Evolutionary conservation across 1,140 invertebrate species (phyloP).

Genomic region (Lethrus apterus): DNA sequence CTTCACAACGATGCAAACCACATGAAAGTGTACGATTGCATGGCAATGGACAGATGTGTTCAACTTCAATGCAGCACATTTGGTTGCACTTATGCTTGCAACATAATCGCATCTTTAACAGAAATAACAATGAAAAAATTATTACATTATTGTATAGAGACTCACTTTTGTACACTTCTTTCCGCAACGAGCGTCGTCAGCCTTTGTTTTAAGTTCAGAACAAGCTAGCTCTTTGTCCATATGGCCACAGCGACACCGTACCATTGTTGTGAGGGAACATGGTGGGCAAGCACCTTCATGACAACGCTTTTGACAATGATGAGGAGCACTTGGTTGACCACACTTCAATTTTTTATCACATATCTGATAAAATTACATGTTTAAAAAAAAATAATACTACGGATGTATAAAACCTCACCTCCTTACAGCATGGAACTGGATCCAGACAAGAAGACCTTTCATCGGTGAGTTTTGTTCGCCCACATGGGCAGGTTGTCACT

Average conservation of each 20-base stretch:
- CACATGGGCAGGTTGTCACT: conserved; percentile 78
- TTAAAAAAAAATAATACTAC: neutral
- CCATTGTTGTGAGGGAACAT: conserved; percentile 68
- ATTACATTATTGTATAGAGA: neutral
- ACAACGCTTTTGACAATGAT: conserved; percentile 63
- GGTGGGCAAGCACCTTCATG: conserved; percentile 75
- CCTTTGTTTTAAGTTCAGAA: conserved; percentile 57
- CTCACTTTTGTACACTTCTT: conserved; percentile 79
- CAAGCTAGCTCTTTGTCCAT: conserved; percentile 79
- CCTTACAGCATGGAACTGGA: conserved; percentile 77
- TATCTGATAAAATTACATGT: conserved; percentile 32
- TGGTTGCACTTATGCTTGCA: conserved; percentile 85
- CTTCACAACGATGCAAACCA: conserved; percentile 80
- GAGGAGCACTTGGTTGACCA: conserved; percentile 62
- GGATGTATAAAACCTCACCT: conserved; percentile 34
- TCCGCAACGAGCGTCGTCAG: conserved; percentile 72
- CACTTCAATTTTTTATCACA: conserved; percentile 76
- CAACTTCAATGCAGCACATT: conserved; percentile 75
- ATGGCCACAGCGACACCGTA: conserved; percentile 87
- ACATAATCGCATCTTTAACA: conserved; percentile 65
- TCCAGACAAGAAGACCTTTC: conserved; percentile 68
- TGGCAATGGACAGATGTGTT: conserved; percentile 76
- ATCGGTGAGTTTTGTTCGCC: conserved; percentile 53
- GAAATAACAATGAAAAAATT: conserved; percentile 11
- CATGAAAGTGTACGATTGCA: conserved; percentile 78